Conservation (phyloP, 2,888 invertebrate genomes). For the Andricus curvator region DNA sequence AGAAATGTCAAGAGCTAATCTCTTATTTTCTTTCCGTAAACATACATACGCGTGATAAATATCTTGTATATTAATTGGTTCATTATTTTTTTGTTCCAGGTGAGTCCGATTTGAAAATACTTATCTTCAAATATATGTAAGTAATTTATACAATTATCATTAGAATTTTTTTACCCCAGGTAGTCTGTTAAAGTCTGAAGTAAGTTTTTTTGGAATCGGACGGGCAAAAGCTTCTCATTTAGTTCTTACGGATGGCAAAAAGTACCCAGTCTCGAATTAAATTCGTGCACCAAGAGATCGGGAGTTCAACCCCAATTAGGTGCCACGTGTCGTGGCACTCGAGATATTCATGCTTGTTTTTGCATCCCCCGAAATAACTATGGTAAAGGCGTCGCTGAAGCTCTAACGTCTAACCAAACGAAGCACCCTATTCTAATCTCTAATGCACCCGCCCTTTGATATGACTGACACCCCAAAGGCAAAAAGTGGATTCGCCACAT, state of each 20-base stretch:
- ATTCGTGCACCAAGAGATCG: conserved; percentile 52
- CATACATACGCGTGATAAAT: not conserved
- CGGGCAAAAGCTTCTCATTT: conserved; percentile 22
- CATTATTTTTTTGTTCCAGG: not conserved
- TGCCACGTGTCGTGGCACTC: conserved; percentile 63
- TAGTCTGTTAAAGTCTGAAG: not conserved
- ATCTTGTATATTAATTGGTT: not conserved
- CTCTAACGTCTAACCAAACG: conserved; percentile 57
- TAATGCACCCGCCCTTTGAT: conserved; percentile 63
- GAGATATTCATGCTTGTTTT: conserved; percentile 67
- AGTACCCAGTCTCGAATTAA: conserved; percentile 47
- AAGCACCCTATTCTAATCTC: conserved; percentile 61
- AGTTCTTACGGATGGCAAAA: conserved; percentile 22
- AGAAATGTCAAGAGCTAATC: not conserved
- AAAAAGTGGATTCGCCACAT: conserved; percentile 54
- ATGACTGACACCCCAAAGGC: conserved; percentile 51
- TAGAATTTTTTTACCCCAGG: not conserved
- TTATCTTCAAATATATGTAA: not conserved
- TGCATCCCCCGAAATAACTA: conserved; percentile 52
- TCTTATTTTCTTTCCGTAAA: not conserved
- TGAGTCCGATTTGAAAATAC: not conserved
- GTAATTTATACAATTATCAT: not conserved
- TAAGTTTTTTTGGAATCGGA: not conserved
- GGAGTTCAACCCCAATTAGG: conserved; percentile 66
- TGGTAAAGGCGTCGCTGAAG: conserved; percentile 50